A percentile compares a stretch with the other conserved stretches of the same genome.
These are phyloP conservation scores for Orchestia grillus DNA, from an alignment of 1,140 invertebrate species.

Conservation along the genomic window DNA sequence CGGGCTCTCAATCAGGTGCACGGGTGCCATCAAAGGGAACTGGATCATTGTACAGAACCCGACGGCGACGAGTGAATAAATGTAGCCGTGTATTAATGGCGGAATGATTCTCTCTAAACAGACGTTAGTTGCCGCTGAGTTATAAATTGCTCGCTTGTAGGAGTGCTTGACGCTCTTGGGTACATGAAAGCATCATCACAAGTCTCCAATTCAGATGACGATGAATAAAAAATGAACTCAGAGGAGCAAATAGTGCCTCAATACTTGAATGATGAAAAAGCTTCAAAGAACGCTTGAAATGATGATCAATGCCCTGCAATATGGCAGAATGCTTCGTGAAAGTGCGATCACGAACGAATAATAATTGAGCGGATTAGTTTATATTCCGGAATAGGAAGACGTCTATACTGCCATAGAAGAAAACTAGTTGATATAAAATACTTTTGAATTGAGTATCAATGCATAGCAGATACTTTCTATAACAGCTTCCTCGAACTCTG, in stretches of 20 bases:
- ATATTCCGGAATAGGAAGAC: too few relatives aligned
- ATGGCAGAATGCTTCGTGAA: background rate
- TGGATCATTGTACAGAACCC: background rate
- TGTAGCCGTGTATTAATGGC: background rate
- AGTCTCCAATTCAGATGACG: background rate
- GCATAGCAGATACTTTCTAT: too few relatives aligned
- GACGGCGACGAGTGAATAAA: background rate
- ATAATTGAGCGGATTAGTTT: too few relatives aligned
- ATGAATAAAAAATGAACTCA: background rate
- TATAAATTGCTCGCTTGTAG: background rate
- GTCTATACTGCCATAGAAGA: too few relatives aligned
- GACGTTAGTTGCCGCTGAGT: background rate
- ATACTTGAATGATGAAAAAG: background rate
- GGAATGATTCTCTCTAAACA: background rate
- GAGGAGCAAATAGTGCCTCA: background rate
- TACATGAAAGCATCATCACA: background rate
- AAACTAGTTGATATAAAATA: too few relatives aligned
- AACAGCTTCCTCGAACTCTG: too few relatives aligned
- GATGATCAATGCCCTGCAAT: background rate
- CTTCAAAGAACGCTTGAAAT: background rate
- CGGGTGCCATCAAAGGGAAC: constrained; percentile 4
- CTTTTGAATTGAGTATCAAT: too few relatives aligned
- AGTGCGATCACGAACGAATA: too few relatives aligned
- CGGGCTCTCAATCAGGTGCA: background rate
- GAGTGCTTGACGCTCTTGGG: background rate